Evolutionary conservation across 2,113 vertebrate genomes (phyloP), one percentile per base, ranked within the genome.

Genomic region (Callorhinus ursinus): DNA sequence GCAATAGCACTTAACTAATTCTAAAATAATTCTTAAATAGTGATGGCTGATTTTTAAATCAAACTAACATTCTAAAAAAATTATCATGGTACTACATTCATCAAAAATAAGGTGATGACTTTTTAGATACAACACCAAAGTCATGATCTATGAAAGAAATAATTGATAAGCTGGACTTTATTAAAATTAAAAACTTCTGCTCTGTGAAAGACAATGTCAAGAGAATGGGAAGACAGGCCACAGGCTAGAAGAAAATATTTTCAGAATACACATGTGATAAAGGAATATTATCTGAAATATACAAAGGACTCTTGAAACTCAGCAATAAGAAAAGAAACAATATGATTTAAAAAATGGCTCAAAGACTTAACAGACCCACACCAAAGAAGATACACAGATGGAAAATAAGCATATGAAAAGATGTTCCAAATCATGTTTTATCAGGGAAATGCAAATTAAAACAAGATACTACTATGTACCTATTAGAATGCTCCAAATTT

Each of bases 11-110:
- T 92, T 79, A 14, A 72, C 5, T 90, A 87, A 93, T 76, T 65
- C 46, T 93, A 92, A 93, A 91, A 28, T 53, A 89, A 59, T 74
- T 86, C 19, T 90, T 90, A 95, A 83, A 71, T 55, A 49, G 6
- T 31, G 19, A 59, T 84, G 26, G 28, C 15, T 95, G 61, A 80
- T 90, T 95, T 88, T 65, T 42, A 57, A 81, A 88, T 81, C 14
- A 74, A 51, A 63, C 18, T 57, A 81, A n/a, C 4, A 77, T 89
- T 71, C 8, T 82, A 33, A 91, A 63, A 71, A 74, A 22, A 39
- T 4, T 65, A 39, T 84, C 10, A 74, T 63, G 15, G 3, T 42
- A 49, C 8, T 86, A 55, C 1, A 80, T 14, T 85, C 31, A 74
- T 46, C 7, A 77, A 77, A 77, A 77, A 77, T 24, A 84, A 95